These are phyloP conservation scores for Mya arenaria DNA, from an alignment of 1,140 invertebrate genomes.

Conservation along the genomic window DNA sequence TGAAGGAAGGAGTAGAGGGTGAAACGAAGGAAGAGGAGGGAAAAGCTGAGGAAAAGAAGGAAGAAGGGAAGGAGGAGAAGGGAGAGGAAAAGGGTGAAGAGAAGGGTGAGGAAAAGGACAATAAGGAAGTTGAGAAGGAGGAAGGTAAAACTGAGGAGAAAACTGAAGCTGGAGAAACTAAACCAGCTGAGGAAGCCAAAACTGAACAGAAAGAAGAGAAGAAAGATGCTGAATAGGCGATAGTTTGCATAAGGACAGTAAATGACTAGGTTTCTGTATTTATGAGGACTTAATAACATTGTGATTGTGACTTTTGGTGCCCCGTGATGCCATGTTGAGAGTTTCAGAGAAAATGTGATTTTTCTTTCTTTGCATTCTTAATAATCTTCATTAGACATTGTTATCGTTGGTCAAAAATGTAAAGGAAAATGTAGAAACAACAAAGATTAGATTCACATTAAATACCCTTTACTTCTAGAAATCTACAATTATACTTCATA, in stretches of 20 bases:
- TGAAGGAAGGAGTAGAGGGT: slow-evolving; percentile 51
- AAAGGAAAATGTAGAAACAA: too few relatives aligned
- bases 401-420: too few relatives aligned
- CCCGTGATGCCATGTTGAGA: too few relatives aligned
- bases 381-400: too few relatives aligned
- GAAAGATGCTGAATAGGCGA: background rate
- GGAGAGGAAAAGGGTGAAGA: slow-evolving; percentile 59
- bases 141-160: slow-evolving; percentile 60
- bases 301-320: background rate
- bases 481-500: too few relatives aligned
- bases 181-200: slow-evolving; percentile 14
- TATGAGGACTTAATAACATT: too few relatives aligned
- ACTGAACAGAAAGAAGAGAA: background rate
- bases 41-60: slow-evolving; percentile 53
- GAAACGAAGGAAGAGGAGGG: slow-evolving; percentile 51
- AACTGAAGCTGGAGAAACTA: slow-evolving; percentile 25
- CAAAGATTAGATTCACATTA: too few relatives aligned
- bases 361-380: too few relatives aligned
- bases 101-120: slow-evolving; percentile 48
- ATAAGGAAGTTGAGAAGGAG: slow-evolving; percentile 57
- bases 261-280: background rate
- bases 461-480: too few relatives aligned
- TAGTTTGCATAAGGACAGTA: background rate
- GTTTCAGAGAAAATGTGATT: too few relatives aligned
- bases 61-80: slow-evolving; percentile 56